Percentiles rank a stretch among this genome's conserved stretches.
Conservation (phyloP, 2,797 vertebrate species). For the Orientallactaga sibirica region DNA sequence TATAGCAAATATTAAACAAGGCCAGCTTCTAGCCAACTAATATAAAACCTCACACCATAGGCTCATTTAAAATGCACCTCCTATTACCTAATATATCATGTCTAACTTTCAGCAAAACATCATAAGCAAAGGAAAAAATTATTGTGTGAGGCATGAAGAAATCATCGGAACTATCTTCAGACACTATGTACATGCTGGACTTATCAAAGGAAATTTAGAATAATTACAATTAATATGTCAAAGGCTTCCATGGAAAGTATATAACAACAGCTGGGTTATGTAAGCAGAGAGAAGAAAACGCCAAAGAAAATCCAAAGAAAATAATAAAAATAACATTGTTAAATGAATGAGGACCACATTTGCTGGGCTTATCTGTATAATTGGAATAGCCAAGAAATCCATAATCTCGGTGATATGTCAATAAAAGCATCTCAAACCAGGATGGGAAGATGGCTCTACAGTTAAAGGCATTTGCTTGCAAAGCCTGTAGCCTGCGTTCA, state of each 20-base stretch:
- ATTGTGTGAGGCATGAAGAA: neutral
- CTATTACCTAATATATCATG: neutral
- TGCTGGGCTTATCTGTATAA: neutral
- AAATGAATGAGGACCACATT: neutral
- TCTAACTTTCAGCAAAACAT: neutral
- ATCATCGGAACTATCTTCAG: neutral
- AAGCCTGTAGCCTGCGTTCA: no score
- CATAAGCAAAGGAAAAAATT: neutral
- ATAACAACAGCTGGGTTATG: no score
- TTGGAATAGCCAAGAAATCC: neutral
- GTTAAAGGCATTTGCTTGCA: no score
- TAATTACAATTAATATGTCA: neutral
- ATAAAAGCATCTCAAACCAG: no score
- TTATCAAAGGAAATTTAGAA: neutral
- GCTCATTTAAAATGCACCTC: neutral
- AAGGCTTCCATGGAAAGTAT: neutral
- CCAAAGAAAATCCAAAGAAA: neutral
- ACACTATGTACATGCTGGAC: neutral
- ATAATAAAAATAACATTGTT: neutral
- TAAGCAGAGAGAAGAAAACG: no score
- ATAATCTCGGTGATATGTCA: neutral
- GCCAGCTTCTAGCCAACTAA: neutral
- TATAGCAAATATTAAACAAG: neutral
- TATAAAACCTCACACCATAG: neutral
- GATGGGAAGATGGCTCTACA: no score